Evolutionary conservation across 2,888 invertebrate species (phyloP), one percentile per base, ranked within the genome.

Genomic region (Hydrotaea cyrtoneurina): DNA sequence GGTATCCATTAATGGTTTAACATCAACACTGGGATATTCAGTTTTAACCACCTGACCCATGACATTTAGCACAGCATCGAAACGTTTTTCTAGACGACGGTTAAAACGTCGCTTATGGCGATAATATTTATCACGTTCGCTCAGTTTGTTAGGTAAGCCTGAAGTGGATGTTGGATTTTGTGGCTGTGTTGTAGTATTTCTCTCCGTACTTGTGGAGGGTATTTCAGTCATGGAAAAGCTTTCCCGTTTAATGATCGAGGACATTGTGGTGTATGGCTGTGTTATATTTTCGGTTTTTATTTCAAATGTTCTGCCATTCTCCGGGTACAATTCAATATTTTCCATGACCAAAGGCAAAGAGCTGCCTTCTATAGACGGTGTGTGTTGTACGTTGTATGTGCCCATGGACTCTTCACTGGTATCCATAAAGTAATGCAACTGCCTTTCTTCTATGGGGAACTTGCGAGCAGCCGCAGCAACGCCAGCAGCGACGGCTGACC

Each of bases 31-130:
- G 0, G 91, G 91, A 74, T 88, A 89, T 71, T 90, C 83, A 7
- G 87, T 80, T 75, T 89, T 87, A n/a, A 92, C 74, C 8, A 92
- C 50, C 50, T 89, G 88, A 0, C 89, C 90, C 19, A 91, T 89
- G 5, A 90, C 89, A 2, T 87, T 86, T 19, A 90, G 87, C 0
- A 92, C 17, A 2, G 88, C 88, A 78, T 89, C 90, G 2, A 92
- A 85, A 13, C 90, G 90, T 59, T 86, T 86, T 81, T 92, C 92
- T 82, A 91, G 87, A 31, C 92, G 88, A 46, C 89, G 88, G 79
- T 91, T 89, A 43, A 87, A 90, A 69, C 87, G 89, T 15, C 91
- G 88, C 19, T 90, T 91, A 80, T 92, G 91, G 11, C 89, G 88
- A 83, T 91, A 92, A 83, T 92, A 91, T 81, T 90, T 86, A 83